Evolutionary conservation across 2,113 vertebrate species (phyloP), one percentile per base, ranked within the genome.

Genomic region (Microtus montanus): DNA sequence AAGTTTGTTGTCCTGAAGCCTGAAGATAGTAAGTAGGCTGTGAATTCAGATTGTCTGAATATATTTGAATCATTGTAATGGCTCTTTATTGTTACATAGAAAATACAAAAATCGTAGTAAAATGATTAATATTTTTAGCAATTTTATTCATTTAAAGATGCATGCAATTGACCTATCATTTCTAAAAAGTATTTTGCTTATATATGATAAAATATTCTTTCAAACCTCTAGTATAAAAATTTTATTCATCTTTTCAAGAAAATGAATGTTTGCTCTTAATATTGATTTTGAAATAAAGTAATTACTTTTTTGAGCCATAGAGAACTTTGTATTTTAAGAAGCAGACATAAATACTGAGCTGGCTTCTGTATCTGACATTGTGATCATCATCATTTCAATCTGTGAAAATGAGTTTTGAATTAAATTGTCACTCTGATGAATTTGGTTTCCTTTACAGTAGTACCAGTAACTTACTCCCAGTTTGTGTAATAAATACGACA

Each of bases 401-500:
- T 71, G n/a, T 22, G 83, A 93, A 95, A 92, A 83, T 63, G 44
- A 84, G 33, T 41, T 96, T 94, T 41, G 35, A 68, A 86, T 94
- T 95, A 90, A 64, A 28, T 9, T 88, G 2, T 85, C 52, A 94
- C 14, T 24, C 9, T 77, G 79, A 89, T 90, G 78, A 68, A 92
- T 64, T 73, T 24, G 26, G 4, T 78, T 70, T 87, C 30, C 20
- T 89, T 83, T 35, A 12, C 54, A 91, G 10, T 47, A 33, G 10
- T n/a, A 73, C 41, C 38, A 92, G 26, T 14, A 19, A 54, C 94
- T 87, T 19, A 93, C 89, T 92, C 75, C 92, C 95, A 92, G 77
- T 61, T 73, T 92, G 79, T 61, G 73, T 92, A 83, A 92, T 38
- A 22, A 93, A 47, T 58, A 80, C 2, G 22, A 47, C 30, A 77